Evolutionary conservation across 2,113 vertebrate genomes (phyloP).

Genomic region (Mus pahari): DNA sequence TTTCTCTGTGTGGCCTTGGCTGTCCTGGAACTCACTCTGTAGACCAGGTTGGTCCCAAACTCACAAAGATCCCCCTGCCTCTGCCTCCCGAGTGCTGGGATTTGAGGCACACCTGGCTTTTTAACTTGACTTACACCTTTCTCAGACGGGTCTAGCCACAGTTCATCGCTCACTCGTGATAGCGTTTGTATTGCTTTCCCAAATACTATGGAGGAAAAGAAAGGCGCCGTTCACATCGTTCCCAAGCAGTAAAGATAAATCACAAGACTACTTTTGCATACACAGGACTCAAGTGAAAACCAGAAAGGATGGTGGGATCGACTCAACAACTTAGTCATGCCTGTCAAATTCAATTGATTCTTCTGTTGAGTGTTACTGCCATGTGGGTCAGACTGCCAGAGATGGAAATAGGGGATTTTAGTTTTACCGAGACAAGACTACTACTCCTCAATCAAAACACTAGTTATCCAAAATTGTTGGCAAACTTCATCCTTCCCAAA

Average conservation of each 20-base stretch:
- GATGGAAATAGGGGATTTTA: background rate
- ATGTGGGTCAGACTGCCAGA: background rate
- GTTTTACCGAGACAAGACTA: background rate
- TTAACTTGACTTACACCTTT: conserved; percentile 89
- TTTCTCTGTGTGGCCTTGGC: background rate
- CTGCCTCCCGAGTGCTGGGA: background rate
- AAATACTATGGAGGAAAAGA: conserved; percentile 89
- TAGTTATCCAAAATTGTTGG: background rate
- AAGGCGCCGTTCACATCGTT: conserved; percentile 15
- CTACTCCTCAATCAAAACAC: background rate
- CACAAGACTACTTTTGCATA: background rate
- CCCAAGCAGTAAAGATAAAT: conserved; percentile 34
- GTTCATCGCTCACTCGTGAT: conserved; percentile 91
- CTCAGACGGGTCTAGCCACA: conserved; percentile 94
- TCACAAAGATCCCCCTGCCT: background rate
- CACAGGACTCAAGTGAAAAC: conserved; percentile 19
- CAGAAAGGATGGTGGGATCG: background rate
- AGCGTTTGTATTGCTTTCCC: conserved; percentile 94
- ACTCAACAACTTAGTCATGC: background rate
- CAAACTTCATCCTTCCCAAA: background rate
- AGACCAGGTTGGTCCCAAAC: background rate
- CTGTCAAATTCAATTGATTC: background rate
- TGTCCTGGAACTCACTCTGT: background rate
- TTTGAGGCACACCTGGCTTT: background rate
- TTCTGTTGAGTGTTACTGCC: background rate